Evolutionary conservation across 2,888 invertebrate species (phyloP).

Genomic region (Actias luna): DNA sequence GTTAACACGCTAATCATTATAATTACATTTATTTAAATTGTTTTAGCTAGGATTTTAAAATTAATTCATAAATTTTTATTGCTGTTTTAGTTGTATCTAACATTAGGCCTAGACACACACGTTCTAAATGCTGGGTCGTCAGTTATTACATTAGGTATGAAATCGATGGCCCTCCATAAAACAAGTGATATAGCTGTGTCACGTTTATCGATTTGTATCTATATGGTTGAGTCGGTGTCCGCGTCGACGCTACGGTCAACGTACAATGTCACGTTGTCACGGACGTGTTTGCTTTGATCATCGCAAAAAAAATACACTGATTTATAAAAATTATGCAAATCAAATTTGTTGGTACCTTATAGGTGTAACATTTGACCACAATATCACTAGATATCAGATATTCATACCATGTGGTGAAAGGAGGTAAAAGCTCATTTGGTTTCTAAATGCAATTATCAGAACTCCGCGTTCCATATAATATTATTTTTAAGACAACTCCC

Average conservation of each 20-base stretch:
- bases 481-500: no score
- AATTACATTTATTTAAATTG: no score
- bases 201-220: conserved; percentile 42
- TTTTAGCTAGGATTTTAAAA: no score
- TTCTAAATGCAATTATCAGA: no score
- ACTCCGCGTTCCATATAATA: no score
- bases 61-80: no score
- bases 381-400: no score
- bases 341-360: background rate
- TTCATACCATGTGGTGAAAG: no score
- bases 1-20: no score
- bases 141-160: background rate
- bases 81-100: no score
- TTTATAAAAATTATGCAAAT: background rate
- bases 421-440: no score
- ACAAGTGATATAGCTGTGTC: conserved; percentile 20
- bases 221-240: conserved; percentile 35
- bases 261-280: conserved; percentile 56
- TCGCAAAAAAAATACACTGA: background rate
- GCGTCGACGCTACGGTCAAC: conserved; percentile 46
- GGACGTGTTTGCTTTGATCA: conserved; percentile 9
- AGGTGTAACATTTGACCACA: no score
- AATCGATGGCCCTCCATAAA: conserved; percentile 60
- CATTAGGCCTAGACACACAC: background rate
- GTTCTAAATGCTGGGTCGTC: background rate